These are phyloP conservation scores for Hoplodrina ambigua DNA, from an alignment of 2,888 invertebrate species.

Conservation along the genomic window DNA sequence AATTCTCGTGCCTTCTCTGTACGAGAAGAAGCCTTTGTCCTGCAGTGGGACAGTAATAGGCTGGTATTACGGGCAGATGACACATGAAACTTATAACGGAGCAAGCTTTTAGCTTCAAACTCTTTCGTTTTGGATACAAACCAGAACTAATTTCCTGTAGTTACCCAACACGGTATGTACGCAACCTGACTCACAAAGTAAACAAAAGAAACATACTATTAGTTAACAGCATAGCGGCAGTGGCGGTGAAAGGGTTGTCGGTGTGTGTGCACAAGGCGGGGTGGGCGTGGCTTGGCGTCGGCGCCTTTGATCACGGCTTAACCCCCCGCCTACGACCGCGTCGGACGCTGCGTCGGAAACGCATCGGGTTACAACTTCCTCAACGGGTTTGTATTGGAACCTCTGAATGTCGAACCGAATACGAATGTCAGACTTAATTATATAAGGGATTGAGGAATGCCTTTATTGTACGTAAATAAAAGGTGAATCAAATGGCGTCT, in stretches of 20 bases:
- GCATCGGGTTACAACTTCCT: conserved; percentile 72
- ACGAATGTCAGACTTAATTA: conserved; percentile 57
- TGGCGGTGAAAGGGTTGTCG: conserved; percentile 59
- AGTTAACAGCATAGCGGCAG: conserved; percentile 48
- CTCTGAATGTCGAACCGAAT: conserved; percentile 59
- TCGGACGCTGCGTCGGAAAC: conserved; percentile 63
- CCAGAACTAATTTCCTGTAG: conserved; percentile 50
- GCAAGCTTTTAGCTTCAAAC: neutral
- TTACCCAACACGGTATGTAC: conserved; percentile 41
- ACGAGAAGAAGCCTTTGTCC: neutral
- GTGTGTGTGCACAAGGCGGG: conserved; percentile 51
- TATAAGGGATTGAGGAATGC: conserved; percentile 52
- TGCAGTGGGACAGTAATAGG: neutral
- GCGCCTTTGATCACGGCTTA: conserved; percentile 61
- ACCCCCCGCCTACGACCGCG: conserved; percentile 64
- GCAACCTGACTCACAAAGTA: conserved; percentile 68
- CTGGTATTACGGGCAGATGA: neutral
- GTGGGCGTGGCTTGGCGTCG: conserved; percentile 61
- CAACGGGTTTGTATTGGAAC: conserved; percentile 40
- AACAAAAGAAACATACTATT: conserved; percentile 51
- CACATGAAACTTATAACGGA: neutral
- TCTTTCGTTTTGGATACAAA: conserved; percentile 21
- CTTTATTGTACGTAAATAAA: conserved; percentile 56
- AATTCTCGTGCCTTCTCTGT: neutral
- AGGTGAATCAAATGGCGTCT: conserved; percentile 60